A percentile compares a stretch with the other conserved stretches of the same genome.
Conservation (phyloP, 2,888 invertebrate species). For the Schrankia costaestrigalis region DNA sequence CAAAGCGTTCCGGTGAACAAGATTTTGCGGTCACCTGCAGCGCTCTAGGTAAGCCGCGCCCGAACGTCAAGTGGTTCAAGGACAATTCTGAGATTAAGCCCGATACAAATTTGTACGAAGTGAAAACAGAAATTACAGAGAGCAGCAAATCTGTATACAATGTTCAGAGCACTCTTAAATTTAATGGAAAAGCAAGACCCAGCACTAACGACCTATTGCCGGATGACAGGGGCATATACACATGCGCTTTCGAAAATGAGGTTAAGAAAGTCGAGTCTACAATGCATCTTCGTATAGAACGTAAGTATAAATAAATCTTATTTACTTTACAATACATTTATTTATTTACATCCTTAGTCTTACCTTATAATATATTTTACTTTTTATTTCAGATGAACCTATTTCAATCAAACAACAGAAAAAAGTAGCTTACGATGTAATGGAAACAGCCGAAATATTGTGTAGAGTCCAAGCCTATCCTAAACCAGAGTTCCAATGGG, state of each 20-base stretch:
- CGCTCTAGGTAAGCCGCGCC: conserved; percentile 93
- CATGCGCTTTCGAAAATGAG: conserved; percentile 93
- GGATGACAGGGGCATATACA: conserved; percentile 92
- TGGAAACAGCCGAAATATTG: conserved; percentile 91
- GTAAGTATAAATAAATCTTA: conserved; percentile 76
- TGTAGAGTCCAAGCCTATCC: conserved; percentile 96
- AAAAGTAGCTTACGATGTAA: conserved; percentile 92
- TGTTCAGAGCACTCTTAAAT: conserved; percentile 90
- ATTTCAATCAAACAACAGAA: conserved; percentile 91
- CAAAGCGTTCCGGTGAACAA: conserved; percentile 88
- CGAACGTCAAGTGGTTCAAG: conserved; percentile 92
- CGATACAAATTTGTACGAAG: conserved; percentile 89
- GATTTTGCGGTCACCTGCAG: conserved; percentile 91
- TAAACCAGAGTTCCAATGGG: conserved; percentile 96
- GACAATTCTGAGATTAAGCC: conserved; percentile 89
- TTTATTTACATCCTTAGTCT: background rate
- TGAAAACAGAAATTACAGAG: conserved; percentile 88
- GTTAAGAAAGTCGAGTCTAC: conserved; percentile 92
- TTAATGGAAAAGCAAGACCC: conserved; percentile 89
- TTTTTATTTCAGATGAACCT: conserved; percentile 84
- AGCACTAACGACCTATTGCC: conserved; percentile 89
- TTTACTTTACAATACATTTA: background rate
- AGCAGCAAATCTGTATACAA: conserved; percentile 89
- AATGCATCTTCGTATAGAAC: conserved; percentile 95
- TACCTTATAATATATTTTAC: conserved; percentile 4